Conservation (phyloP, 1,140 invertebrate species). For the Halotydeus destructor region DNA sequence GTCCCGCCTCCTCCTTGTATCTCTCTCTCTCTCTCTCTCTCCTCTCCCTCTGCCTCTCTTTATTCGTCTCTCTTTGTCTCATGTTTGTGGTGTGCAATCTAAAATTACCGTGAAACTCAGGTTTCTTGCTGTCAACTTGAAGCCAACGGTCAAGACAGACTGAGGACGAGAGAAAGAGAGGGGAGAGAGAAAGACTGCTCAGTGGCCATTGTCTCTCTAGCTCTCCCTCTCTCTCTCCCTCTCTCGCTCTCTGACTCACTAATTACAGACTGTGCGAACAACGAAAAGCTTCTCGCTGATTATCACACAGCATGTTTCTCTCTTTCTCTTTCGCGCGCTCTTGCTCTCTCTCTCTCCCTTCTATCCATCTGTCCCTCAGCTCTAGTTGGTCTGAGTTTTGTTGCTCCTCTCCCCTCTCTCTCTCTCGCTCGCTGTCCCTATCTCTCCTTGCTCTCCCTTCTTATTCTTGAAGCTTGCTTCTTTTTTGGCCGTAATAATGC, state of each 20-base stretch:
- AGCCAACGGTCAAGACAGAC: background rate
- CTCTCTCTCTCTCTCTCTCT: too few species aligned
- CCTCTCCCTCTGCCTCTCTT: too few species aligned
- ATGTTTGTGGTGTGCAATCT: too few species aligned
- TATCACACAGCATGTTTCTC: background rate
- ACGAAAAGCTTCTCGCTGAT: background rate
- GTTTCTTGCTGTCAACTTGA: background rate
- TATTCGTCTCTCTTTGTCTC: too few species aligned
- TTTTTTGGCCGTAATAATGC: background rate
- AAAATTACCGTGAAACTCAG: background rate
- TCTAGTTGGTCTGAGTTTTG: background rate
- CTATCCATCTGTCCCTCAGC: background rate
- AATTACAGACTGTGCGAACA: background rate
- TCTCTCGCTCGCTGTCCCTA: background rate
- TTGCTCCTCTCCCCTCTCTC: background rate
- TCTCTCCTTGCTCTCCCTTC: background rate
- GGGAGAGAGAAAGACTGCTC: too few species aligned
- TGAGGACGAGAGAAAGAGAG: too few species aligned
- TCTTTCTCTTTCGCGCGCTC: background rate
- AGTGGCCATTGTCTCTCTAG: background rate
- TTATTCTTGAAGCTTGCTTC: background rate
- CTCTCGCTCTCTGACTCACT: background rate
- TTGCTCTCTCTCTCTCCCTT: background rate
- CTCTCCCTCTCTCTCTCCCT: background rate
- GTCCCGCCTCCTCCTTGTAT: too few species aligned